Percentiles rank a stretch among this genome's conserved stretches.
Conservation (phyloP, 2,888 invertebrate genomes). For the Allophyes oxyacanthae region DNA sequence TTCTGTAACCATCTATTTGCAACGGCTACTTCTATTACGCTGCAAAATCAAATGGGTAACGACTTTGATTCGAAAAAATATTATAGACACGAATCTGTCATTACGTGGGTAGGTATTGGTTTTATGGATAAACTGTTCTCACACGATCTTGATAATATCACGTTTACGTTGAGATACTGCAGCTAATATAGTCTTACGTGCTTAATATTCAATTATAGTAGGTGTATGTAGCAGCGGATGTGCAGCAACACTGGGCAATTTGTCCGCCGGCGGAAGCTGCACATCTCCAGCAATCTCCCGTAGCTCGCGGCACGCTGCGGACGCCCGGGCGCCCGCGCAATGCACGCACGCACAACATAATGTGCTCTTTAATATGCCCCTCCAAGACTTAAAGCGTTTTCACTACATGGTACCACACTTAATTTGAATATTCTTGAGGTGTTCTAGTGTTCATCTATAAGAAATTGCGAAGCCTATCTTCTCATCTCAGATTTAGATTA, state of each 20-base stretch:
- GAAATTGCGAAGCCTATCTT: constrained; percentile 43
- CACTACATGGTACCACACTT: constrained; percentile 36
- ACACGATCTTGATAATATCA: constrained; percentile 53
- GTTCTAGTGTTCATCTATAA: constrained; percentile 34
- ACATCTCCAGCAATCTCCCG: constrained; percentile 75
- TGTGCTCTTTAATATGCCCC: constrained; percentile 43
- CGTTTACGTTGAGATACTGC: constrained; percentile 54
- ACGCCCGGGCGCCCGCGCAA: constrained; percentile 31
- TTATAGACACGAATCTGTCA: constrained; percentile 30
- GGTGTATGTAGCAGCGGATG: constrained; percentile 66
- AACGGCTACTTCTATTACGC: constrained; percentile 47
- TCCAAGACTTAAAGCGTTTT: constrained; percentile 40
- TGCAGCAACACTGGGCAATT: constrained; percentile 68
- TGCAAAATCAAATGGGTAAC: constrained; percentile 23
- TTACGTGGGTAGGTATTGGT: constrained; percentile 44
- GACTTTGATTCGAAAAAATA: constrained; percentile 31
- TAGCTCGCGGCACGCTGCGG: constrained; percentile 61
- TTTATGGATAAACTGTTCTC: constrained; percentile 56
- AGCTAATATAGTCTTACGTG: constrained; percentile 60
- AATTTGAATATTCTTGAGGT: constrained; percentile 51
- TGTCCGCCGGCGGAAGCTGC: constrained; percentile 78
- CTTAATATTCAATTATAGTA: constrained; percentile 74
- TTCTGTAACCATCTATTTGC: constrained; percentile 36
- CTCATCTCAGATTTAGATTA: constrained; percentile 51
- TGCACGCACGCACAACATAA: constrained; percentile 53